Conservation (phyloP, 2,797 vertebrate species). For the Rhincodon typus region DNA sequence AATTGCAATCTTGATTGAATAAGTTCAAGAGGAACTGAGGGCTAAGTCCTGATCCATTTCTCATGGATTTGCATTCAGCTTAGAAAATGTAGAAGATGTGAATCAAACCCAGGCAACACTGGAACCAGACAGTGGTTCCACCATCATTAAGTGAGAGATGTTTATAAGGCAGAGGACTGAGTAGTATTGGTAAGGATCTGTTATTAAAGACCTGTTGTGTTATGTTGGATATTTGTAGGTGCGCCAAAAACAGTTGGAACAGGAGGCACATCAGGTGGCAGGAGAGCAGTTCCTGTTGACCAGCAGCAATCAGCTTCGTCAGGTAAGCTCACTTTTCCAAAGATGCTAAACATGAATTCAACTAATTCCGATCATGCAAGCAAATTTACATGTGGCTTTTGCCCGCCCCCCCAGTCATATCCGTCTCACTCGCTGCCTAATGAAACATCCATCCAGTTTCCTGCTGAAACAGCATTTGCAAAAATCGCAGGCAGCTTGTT, state of each 20-base stretch:
- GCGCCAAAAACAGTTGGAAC: slow-evolving; percentile 75
- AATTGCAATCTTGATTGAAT: too few relatives aligned
- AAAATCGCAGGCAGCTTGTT: neutral
- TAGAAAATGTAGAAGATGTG: neutral
- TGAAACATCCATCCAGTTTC: neutral
- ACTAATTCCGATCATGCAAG: neutral
- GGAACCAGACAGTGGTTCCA: neutral
- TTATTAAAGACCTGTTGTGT: neutral
- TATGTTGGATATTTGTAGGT: slow-evolving; percentile 52
- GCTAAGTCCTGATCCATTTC: neutral
- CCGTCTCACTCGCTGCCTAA: neutral
- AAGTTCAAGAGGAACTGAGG: too few relatives aligned
- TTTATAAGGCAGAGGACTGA: neutral
- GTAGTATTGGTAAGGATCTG: too few relatives aligned
- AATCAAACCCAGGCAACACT: neutral
- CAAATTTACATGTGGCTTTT: neutral
- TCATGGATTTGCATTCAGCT: too few relatives aligned
- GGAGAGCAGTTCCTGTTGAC: slow-evolving; percentile 79
- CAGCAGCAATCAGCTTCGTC: slow-evolving; percentile 75
- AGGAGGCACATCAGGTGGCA: slow-evolving; percentile 74
- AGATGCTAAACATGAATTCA: neutral
- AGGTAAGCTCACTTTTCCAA: slow-evolving; percentile 52
- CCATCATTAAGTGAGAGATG: neutral
- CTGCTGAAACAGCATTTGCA: neutral
- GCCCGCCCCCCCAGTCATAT: neutral